A percentile compares a stretch with the other conserved stretches of the same genome.
Evolutionary conservation across 2,797 vertebrate genomes (phyloP).

Genomic region (Manis javanica): DNA sequence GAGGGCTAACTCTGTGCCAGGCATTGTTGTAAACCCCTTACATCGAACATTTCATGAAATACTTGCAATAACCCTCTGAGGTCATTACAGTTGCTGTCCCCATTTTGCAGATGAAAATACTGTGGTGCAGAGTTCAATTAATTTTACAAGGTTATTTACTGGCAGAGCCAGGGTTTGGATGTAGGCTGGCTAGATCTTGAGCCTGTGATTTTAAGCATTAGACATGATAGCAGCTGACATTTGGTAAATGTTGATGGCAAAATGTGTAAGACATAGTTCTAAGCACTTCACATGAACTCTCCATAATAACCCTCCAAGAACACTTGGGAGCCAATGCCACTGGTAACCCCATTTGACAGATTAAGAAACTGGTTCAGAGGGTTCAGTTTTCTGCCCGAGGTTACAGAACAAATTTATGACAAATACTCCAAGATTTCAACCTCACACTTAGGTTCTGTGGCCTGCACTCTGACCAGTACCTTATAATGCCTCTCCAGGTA

Average conservation of each 20-base stretch:
- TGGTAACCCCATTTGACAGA: conserved; percentile 18
- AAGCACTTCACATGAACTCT: conserved; percentile 10
- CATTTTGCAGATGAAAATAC: conserved; percentile 34
- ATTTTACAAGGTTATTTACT: conserved; percentile 29
- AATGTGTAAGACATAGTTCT: neutral
- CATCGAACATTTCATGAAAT: neutral
- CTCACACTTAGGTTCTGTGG: neutral
- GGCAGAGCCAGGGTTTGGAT: conserved; percentile 5
- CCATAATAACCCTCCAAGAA: neutral
- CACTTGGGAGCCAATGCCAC: neutral
- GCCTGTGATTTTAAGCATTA: neutral
- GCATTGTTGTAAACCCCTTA: neutral
- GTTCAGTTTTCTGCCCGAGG: neutral
- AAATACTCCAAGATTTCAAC: conserved; percentile 7
- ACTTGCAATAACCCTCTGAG: neutral
- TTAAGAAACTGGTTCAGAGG: conserved; percentile 12
- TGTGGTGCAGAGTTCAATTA: neutral
- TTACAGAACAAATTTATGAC: neutral
- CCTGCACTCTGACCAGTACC: neutral
- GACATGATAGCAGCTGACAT: neutral
- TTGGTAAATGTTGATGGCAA: neutral
- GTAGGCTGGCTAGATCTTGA: neutral
- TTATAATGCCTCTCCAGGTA: neutral
- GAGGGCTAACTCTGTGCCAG: neutral
- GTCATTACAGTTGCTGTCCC: neutral